Evolutionary conservation across 2,888 invertebrate species (phyloP).

Genomic region (Ganaspis brasiliensis): DNA sequence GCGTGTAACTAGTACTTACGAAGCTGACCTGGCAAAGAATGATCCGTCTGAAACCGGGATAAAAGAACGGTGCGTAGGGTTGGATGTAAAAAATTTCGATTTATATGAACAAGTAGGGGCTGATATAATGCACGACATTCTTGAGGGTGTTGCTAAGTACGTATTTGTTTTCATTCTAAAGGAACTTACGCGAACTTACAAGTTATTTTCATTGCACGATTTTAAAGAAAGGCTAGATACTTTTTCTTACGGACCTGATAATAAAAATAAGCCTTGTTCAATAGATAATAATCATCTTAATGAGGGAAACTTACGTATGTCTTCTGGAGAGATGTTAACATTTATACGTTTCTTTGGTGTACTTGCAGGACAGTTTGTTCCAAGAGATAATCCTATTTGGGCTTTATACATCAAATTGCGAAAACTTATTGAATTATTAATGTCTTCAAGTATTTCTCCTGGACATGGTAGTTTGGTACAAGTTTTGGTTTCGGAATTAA

Average conservation of each 20-base stretch:
- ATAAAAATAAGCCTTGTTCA: neutral
- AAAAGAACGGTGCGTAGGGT: constrained; percentile 17
- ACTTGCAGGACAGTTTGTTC: neutral
- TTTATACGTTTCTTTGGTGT: neutral
- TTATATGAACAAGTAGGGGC: neutral
- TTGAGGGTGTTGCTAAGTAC: neutral
- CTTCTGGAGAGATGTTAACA: neutral
- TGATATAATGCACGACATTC: constrained; percentile 25
- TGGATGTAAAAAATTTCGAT: neutral
- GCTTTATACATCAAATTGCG: neutral
- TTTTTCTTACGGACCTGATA: neutral
- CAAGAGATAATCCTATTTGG: neutral
- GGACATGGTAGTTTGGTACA: neutral
- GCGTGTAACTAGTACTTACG: constrained; percentile 37
- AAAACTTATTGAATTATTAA: neutral
- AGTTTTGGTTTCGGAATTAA: neutral
- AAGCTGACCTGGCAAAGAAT: constrained; percentile 35
- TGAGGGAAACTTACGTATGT: neutral
- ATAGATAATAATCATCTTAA: neutral
- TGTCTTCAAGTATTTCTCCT: neutral
- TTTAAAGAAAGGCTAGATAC: neutral
- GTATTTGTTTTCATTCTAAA: no score
- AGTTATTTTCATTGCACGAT: neutral
- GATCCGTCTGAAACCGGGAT: constrained; percentile 15
- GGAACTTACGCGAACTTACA: neutral